Percentiles rank a stretch among this genome's conserved stretches.
These are phyloP conservation scores for Lymantria dispar DNA, from an alignment of 2,888 invertebrate species.

Conservation along the genomic window DNA sequence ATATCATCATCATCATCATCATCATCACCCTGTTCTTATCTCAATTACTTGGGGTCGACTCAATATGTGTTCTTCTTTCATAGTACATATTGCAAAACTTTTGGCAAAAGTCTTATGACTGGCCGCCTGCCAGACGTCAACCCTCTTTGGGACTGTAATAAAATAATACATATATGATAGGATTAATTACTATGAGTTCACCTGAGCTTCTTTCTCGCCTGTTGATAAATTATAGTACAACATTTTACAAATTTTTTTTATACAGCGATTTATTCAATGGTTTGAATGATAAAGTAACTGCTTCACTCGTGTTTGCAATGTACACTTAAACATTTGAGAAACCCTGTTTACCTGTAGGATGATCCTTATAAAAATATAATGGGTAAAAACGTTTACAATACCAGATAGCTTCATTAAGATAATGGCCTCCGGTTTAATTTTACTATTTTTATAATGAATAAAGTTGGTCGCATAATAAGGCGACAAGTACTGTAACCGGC, in stretches of 20 bases:
- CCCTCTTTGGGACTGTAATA: too few species aligned
- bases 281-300: background rate
- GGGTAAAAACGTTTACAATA: conserved; percentile 29
- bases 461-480: background rate
- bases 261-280: background rate
- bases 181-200: too few species aligned
- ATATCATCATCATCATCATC: too few species aligned
- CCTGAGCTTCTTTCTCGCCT: too few species aligned
- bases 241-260: background rate
- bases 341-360: conserved; percentile 69
- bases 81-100: too few species aligned
- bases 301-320: background rate
- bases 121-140: too few species aligned
- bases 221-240: too few species aligned
- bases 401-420: conserved; percentile 24
- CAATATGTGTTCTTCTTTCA: too few species aligned
- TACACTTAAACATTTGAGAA: conserved; percentile 43
- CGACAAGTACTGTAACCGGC: background rate
- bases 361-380: conserved; percentile 32
- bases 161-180: too few species aligned
- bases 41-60: too few species aligned
- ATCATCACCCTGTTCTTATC: too few species aligned
- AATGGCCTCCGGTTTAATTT: conserved; percentile 8
- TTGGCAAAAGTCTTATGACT: too few species aligned
- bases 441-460: background rate